Percentiles rank a stretch among this genome's conserved stretches.
phyloP scores from a whole-genome alignment of 64 coral and sea anemone species.

The Acropora tenuis region DNA sequence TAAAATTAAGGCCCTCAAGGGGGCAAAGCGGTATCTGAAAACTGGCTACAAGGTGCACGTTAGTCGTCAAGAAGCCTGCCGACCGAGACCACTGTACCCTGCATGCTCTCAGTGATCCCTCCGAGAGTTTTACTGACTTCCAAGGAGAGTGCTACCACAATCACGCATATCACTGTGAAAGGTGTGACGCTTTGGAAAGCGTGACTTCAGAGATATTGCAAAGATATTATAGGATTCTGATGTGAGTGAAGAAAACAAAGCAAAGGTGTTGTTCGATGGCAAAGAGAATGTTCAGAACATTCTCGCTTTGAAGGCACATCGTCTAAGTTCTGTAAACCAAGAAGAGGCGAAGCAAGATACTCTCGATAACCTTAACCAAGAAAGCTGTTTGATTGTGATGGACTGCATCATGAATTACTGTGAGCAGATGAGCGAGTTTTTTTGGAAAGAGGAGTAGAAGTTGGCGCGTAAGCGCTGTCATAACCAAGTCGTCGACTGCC shows the following conservation, averaged over 20 bases:
- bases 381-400: slow-evolving; percentile 47
- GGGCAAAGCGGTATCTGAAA: slow-evolving; percentile 59
- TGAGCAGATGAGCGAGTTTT: slow-evolving; percentile 17
- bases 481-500: neutral
- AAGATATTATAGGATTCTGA: neutral
- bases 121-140: neutral
- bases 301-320: slow-evolving; percentile 10
- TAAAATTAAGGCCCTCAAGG: slow-evolving; percentile 17
- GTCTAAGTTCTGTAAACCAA: slow-evolving; percentile 16
- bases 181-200: neutral
- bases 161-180: neutral
- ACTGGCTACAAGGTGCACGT: slow-evolving; percentile 57
- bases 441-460: neutral
- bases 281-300: neutral
- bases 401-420: slow-evolving; percentile 61
- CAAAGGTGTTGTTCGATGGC: neutral
- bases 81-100: slow-evolving; percentile 24
- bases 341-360: slow-evolving; percentile 57
- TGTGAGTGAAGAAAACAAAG: neutral
- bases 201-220: neutral
- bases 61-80: neutral
- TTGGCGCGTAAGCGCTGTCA: neutral
- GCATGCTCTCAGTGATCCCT: neutral
- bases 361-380: slow-evolving; percentile 24
- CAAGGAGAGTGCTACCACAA: neutral